Evolutionary conservation across 2,888 invertebrate genomes (phyloP).

Genomic region (Pseudolycoriella hygida): DNA sequence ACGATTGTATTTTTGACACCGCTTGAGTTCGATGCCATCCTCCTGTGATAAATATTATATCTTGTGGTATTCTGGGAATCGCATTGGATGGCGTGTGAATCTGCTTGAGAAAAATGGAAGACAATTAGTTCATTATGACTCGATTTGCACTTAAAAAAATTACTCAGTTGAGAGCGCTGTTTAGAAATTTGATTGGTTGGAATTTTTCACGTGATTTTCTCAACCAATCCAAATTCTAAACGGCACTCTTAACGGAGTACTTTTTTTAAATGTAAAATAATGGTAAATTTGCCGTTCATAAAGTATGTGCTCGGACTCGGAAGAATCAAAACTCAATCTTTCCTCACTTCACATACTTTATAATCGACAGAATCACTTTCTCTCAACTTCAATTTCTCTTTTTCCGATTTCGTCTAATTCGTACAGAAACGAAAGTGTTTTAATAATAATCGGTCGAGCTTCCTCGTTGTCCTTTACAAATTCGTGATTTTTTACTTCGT

Average conservation of each 20-base stretch:
- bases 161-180: too few species aligned
- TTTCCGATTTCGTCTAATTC: conserved; percentile 76
- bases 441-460: conserved; percentile 75
- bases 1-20: conserved; percentile 42
- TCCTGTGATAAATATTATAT: conserved; percentile 71
- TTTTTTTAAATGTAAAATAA: not conserved
- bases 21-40: conserved; percentile 35
- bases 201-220: too few species aligned
- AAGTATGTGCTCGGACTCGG: too few species aligned
- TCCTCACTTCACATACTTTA: too few species aligned
- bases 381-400: conserved; percentile 45
- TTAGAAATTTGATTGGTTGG: too few species aligned
- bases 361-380: too few species aligned
- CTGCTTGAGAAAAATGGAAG: not conserved
- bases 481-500: conserved; percentile 74
- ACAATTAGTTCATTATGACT: too few species aligned
- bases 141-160: too few species aligned
- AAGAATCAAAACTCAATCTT: too few species aligned
- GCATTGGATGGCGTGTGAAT: conserved; percentile 39
- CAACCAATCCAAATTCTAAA: too few species aligned
- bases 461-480: conserved; percentile 69
- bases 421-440: conserved; percentile 79
- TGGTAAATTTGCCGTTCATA: too few species aligned
- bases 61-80: conserved; percentile 68
- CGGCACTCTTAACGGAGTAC: too few species aligned